Percentiles rank a stretch among this genome's conserved stretches.
These are phyloP conservation scores for Alectura lathami DNA, from an alignment of 2,113 vertebrate species.

Conservation along the genomic window DNA sequence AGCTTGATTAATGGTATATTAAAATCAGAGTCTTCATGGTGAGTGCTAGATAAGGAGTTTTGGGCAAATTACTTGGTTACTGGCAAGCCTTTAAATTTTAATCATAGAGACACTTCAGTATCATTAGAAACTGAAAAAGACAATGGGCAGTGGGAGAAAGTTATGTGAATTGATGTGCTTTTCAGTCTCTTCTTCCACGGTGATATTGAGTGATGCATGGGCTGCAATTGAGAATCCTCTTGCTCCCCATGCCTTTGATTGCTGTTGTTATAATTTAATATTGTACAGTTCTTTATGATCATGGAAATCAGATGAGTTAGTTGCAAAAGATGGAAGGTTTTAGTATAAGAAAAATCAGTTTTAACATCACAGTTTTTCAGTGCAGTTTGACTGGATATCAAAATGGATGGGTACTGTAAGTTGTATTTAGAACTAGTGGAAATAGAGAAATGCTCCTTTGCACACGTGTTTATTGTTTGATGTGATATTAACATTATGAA, in stretches of 20 bases:
- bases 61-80: constrained; percentile 82
- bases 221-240: constrained; percentile 74
- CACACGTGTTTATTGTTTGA: background rate
- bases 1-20: constrained; percentile 85
- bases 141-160: constrained; percentile 72
- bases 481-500: background rate
- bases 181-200: constrained; percentile 66
- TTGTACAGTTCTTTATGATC: constrained; percentile 66
- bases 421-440: background rate
- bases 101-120: constrained; percentile 81
- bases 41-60: constrained; percentile 83
- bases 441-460: background rate
- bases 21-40: constrained; percentile 81
- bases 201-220: constrained; percentile 68
- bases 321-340: constrained; percentile 40
- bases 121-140: constrained; percentile 79
- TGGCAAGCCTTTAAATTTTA: constrained; percentile 82
- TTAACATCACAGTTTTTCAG: background rate
- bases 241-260: constrained; percentile 81
- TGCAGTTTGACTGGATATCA: background rate
- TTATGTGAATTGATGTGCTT: constrained; percentile 76
- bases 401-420: background rate
- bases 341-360: constrained; percentile 30
- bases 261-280: constrained; percentile 81
- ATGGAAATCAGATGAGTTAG: constrained; percentile 69